A percentile compares a stretch with the other conserved stretches of the same genome.
Conservation (phyloP, 2,888 invertebrate species). For the Nasonia oneida region DNA sequence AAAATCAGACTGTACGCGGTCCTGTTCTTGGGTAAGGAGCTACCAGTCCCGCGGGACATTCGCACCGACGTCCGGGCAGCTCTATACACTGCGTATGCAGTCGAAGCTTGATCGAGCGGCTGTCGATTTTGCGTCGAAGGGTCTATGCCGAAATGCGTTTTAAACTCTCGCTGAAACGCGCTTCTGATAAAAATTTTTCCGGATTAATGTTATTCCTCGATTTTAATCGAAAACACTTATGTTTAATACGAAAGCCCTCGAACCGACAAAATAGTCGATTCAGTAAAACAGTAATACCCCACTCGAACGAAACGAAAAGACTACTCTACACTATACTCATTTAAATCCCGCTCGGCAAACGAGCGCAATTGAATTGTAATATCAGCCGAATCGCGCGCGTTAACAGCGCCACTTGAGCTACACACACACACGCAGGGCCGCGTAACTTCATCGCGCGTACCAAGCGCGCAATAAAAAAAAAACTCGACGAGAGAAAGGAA, state of each 20-base stretch:
- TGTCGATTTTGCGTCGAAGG: conserved; percentile 41
- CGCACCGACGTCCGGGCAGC: not conserved
- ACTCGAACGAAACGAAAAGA: not conserved
- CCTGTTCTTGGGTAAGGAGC: conserved; percentile 73
- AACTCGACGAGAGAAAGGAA: not conserved
- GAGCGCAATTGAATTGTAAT: conserved; percentile 2
- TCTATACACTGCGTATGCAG: not conserved
- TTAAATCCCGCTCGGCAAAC: conserved; percentile 1
- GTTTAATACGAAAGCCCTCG: too few species aligned
- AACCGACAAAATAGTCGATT: not conserved
- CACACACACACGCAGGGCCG: not conserved
- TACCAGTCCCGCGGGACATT: conserved; percentile 74
- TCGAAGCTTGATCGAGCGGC: conserved; percentile 19
- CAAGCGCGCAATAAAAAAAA: not conserved
- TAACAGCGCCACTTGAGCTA: not conserved
- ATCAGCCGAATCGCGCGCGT: not conserved
- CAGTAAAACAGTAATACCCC: not conserved
- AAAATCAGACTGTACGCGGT: conserved; percentile 77
- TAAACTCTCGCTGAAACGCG: not conserved
- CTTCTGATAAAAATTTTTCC: not conserved
- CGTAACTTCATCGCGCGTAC: conserved; percentile 5
- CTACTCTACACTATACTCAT: not conserved
- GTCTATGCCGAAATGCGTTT: not conserved
- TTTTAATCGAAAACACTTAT: too few species aligned
- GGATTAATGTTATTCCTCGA: not conserved